Conservation (phyloP, 1,140 invertebrate species). For the Xylocopa sonorina region DNA sequence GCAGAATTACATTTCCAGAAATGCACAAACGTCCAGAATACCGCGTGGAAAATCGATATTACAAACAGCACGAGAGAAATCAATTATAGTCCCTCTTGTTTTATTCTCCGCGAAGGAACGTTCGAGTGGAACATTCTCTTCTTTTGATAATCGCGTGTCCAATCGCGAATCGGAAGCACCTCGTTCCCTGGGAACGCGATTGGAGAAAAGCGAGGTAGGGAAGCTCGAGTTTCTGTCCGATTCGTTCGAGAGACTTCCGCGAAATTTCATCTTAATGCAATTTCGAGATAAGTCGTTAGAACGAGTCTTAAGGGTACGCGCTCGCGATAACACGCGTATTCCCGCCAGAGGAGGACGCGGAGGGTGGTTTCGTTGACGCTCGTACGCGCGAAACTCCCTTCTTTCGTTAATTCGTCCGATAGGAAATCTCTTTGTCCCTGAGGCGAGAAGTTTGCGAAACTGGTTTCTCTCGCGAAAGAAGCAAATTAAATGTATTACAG, state of each 20-base stretch:
- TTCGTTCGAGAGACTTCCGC: background rate
- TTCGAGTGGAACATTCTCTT: background rate
- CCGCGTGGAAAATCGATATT: no score
- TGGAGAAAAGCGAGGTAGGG: background rate
- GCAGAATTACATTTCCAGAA: no score
- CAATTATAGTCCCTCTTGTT: no score
- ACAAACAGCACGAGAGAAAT: no score
- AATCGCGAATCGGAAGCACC: background rate
- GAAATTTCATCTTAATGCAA: constrained; percentile 36
- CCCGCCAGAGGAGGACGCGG: background rate
- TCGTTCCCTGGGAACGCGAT: background rate
- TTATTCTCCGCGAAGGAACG: no score
- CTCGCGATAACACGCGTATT: background rate
- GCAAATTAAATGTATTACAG: background rate
- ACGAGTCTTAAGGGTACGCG: background rate
- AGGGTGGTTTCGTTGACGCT: background rate
- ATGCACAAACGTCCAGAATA: no score
- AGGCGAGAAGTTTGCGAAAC: background rate
- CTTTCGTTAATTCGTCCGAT: background rate
- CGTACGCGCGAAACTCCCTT: background rate
- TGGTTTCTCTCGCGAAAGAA: background rate
- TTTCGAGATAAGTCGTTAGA: constrained; percentile 16
- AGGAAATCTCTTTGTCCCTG: background rate
- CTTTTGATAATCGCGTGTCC: background rate
- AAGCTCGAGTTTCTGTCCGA: constrained; percentile 1